A percentile compares a stretch with the other conserved stretches of the same genome.
These are phyloP conservation scores for Sitta carolinensis DNA, from an alignment of 2,797 vertebrate genomes.

Conservation along the genomic window DNA sequence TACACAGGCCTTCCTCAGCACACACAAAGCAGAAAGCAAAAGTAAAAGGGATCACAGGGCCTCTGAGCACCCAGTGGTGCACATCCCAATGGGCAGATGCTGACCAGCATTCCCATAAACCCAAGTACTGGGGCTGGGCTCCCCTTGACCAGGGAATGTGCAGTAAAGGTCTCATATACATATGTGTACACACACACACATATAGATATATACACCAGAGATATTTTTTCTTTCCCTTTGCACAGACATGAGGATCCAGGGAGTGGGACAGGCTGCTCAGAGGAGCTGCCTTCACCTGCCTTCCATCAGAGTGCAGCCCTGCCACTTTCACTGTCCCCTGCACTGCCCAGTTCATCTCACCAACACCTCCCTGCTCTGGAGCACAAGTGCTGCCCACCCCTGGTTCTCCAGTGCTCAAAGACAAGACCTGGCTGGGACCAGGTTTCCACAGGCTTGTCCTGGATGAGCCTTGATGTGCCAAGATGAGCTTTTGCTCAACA, in stretches of 20 bases:
- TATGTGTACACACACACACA: not conserved
- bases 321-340: not conserved
- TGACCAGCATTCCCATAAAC: not conserved
- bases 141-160: not conserved
- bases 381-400: accelerated
- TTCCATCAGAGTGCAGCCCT: not conserved
- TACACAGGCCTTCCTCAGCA: not conserved
- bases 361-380: not conserved
- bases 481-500: not conserved
- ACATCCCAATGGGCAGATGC: too few species aligned
- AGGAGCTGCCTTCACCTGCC: not conserved
- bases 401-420: not conserved
- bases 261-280: not conserved
- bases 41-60: too few species aligned
- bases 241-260: not conserved
- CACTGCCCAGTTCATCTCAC: not conserved
- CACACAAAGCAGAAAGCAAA: not conserved
- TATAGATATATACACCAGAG: accelerated
- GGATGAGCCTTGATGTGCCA: not conserved
- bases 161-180: not conserved
- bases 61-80: too few species aligned
- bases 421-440: not conserved
- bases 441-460: not conserved
- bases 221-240: accelerated
- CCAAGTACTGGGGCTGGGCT: not conserved